Percentiles rank a stretch among this genome's conserved stretches.
These are phyloP conservation scores for Patella depressa DNA, from an alignment of 2,888 invertebrate genomes.

Conservation along the genomic window DNA sequence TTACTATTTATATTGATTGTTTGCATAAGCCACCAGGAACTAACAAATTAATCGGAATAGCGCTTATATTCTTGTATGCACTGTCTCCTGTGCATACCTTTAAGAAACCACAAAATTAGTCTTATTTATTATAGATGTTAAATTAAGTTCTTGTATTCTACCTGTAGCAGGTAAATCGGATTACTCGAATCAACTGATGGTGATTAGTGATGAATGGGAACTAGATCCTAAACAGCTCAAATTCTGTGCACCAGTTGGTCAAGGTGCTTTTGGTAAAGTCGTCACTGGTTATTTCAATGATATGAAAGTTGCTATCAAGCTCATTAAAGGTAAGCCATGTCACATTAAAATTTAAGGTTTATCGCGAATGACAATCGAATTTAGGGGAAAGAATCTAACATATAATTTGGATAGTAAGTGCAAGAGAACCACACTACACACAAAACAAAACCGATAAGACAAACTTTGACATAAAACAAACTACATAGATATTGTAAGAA, in stretches of 20 bases:
- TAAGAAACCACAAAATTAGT: too few relatives aligned
- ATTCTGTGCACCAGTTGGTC: slow-evolving; percentile 66
- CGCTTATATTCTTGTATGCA: neutral
- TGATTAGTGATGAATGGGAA: slow-evolving; percentile 67
- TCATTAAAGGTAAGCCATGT: slow-evolving; percentile 77
- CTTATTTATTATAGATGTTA: too few relatives aligned
- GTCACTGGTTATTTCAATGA: slow-evolving; percentile 65
- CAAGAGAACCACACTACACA: too few relatives aligned
- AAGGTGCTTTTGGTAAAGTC: slow-evolving; percentile 70
- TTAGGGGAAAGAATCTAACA: too few relatives aligned
- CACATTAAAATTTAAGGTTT: too few relatives aligned
- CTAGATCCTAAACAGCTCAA: slow-evolving; percentile 60
- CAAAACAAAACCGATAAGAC: too few relatives aligned
- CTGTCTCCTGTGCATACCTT: neutral
- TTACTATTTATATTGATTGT: neutral
- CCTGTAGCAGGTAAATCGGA: slow-evolving; percentile 56
- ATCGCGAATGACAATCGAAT: too few relatives aligned
- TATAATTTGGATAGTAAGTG: too few relatives aligned
- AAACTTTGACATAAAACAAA: too few relatives aligned
- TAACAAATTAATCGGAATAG: neutral
- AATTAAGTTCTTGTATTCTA: neutral
- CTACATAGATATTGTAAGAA: too few relatives aligned
- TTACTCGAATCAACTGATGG: slow-evolving; percentile 60
- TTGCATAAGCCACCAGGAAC: neutral
- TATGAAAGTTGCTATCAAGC: slow-evolving; percentile 80